Evolutionary conservation across 2,888 invertebrate species (phyloP).

Genomic region (Slavum lentiscoides): DNA sequence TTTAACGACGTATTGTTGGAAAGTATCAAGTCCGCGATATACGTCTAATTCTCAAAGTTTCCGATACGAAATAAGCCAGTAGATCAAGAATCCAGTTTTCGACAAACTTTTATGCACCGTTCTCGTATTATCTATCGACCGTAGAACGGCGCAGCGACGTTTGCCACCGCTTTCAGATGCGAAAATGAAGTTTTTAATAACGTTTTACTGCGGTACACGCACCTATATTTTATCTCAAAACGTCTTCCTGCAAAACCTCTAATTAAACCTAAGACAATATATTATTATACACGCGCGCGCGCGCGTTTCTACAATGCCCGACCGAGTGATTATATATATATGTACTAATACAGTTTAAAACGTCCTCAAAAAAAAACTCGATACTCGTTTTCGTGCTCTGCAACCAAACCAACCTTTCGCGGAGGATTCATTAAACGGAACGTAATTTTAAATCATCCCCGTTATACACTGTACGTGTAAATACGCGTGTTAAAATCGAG

Average conservation of each 20-base stretch:
- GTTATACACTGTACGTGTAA: no score
- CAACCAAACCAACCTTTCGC: no score
- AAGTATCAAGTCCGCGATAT: constrained; percentile 4
- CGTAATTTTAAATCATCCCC: no score
- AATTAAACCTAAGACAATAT: not conserved
- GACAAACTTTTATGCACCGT: constrained; percentile 29
- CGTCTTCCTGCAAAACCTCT: not conserved
- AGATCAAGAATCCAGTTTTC: constrained; percentile 27
- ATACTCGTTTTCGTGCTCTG: no score
- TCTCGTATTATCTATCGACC: not conserved
- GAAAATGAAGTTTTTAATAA: constrained; percentile 19
- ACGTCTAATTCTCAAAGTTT: constrained; percentile 13
- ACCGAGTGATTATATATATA: no score
- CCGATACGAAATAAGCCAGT: not conserved
- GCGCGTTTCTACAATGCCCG: not conserved
- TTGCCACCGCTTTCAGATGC: not conserved
- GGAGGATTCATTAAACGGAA: no score
- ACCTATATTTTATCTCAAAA: constrained; percentile 20
- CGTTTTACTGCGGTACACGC: not conserved
- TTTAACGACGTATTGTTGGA: not conserved
- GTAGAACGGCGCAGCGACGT: not conserved
- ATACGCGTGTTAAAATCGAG: no score
- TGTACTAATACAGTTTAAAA: no score
- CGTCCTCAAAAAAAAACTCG: no score
- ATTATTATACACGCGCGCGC: no score